These are phyloP conservation scores for Acanthurus leucopareius DNA, from an alignment of 2,797 vertebrate species.

Conservation along the genomic window DNA sequence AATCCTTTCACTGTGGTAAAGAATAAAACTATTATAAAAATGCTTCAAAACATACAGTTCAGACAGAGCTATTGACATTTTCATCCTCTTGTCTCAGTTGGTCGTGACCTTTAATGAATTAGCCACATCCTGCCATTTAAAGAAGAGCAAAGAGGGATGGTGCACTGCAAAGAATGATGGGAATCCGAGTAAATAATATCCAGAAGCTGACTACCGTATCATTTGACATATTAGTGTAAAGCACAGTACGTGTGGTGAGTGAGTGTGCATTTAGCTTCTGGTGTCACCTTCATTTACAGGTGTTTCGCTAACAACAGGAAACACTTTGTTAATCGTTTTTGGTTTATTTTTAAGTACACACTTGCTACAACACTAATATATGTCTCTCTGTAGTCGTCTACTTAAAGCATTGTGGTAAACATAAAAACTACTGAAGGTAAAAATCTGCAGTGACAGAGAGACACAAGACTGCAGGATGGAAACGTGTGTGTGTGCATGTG, in stretches of 20 bases:
- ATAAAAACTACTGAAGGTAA: slow-evolving; percentile 53
- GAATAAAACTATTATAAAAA: background rate
- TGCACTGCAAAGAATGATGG: slow-evolving; percentile 43
- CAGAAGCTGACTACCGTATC: slow-evolving; percentile 16
- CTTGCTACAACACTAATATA: slow-evolving; percentile 1
- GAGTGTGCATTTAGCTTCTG: background rate
- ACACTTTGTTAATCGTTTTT: slow-evolving; percentile 2
- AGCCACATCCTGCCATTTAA: slow-evolving; percentile 51
- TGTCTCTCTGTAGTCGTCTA: slow-evolving; percentile 3
- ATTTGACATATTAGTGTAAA: background rate
- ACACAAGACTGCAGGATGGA: slow-evolving; percentile 34
- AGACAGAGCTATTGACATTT: slow-evolving; percentile 53
- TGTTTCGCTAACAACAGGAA: background rate
- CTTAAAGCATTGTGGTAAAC: slow-evolving; percentile 38
- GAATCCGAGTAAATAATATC: slow-evolving; percentile 34
- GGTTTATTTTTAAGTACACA: slow-evolving; percentile 13
- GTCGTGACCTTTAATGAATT: slow-evolving; percentile 47
- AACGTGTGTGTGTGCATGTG: background rate
- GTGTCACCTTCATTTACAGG: slow-evolving; percentile 27
- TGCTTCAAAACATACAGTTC: background rate
- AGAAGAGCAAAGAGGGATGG: slow-evolving; percentile 7
- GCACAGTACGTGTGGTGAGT: background rate
- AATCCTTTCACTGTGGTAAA: slow-evolving; percentile 1
- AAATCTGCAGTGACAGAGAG: slow-evolving; percentile 48
- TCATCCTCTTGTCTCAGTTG: slow-evolving; percentile 14